Evolutionary conservation across 2,888 invertebrate genomes (phyloP).

Genomic region (Drosophila buzzatii): DNA sequence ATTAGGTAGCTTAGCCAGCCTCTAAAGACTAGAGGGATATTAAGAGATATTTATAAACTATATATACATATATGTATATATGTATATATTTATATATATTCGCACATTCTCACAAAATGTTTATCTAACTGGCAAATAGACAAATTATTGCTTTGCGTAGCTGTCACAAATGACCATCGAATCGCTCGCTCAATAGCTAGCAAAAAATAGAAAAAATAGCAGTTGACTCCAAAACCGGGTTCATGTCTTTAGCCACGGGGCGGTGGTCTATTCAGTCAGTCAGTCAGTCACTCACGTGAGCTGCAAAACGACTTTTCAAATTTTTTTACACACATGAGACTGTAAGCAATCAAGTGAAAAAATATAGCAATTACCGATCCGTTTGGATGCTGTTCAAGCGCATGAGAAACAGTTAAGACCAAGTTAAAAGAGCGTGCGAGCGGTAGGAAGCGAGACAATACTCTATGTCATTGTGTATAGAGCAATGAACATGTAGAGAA

Average conservation of each 20-base stretch:
- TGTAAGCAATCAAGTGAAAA: constrained; percentile 57
- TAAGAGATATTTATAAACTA: neutral
- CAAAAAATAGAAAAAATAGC: neutral
- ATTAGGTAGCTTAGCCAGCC: constrained; percentile 42
- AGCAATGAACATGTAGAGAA: neutral
- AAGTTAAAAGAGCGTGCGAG: neutral
- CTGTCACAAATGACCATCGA: constrained; percentile 57
- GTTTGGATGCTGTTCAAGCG: constrained; percentile 31
- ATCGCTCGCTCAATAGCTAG: constrained; percentile 60
- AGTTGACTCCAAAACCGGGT: neutral
- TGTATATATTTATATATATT: constrained; percentile 6
- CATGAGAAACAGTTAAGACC: constrained; percentile 36
- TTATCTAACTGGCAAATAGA: constrained; percentile 54
- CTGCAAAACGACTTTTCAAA: constrained; percentile 72
- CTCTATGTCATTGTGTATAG: constrained; percentile 4
- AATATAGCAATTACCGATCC: constrained; percentile 59
- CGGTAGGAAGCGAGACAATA: constrained; percentile 3
- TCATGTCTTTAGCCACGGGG: constrained; percentile 10
- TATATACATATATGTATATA: neutral
- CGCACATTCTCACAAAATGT: constrained; percentile 26
- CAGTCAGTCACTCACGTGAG: constrained; percentile 57
- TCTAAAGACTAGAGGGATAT: neutral
- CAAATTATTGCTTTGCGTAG: constrained; percentile 69
- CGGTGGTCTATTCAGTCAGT: constrained; percentile 33
- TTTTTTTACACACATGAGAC: constrained; percentile 30